Evolutionary conservation across 1,140 invertebrate species (phyloP).

Genomic region (Dendrolimus kikuchii): DNA sequence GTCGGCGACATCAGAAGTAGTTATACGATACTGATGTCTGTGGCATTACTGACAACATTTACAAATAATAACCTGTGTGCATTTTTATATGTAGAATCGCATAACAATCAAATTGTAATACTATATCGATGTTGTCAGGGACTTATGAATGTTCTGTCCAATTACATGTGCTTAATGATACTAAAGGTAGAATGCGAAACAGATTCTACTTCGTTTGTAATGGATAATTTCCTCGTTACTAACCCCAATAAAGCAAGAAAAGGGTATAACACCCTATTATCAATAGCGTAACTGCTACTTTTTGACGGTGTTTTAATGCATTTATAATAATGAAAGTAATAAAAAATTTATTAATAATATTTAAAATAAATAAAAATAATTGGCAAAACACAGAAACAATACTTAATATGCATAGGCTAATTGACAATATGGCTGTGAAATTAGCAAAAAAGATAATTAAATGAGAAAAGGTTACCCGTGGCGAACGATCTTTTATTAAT

Average conservation of each 20-base stretch:
- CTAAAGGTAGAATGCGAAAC: no score
- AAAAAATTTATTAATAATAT: slow-evolving; percentile 32
- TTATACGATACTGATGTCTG: no score
- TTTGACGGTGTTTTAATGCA: slow-evolving; percentile 69
- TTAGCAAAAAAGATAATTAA: slow-evolving; percentile 48
- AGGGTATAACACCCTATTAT: slow-evolving; percentile 57
- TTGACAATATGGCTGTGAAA: slow-evolving; percentile 69
- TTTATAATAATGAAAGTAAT: slow-evolving; percentile 59
- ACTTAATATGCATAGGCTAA: slow-evolving; percentile 70
- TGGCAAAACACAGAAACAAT: slow-evolving; percentile 70
- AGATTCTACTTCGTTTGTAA: no score
- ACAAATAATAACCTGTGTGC: no score
- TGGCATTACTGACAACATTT: no score
- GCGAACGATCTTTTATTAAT: background rate
- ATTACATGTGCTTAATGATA: no score
- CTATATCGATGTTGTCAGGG: no score
- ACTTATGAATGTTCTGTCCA: no score
- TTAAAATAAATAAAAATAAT: slow-evolving; percentile 54
- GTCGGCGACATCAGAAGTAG: no score
- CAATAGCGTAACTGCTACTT: slow-evolving; percentile 67
- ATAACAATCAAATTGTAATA: no score
- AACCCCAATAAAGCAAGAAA: slow-evolving; percentile 49
- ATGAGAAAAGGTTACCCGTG: background rate
- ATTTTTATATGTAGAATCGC: no score
- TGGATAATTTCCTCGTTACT: slow-evolving; percentile 11